These are phyloP conservation scores for Brachionus calyciflorus DNA, from an alignment of 1,140 invertebrate genomes.

Conservation along the genomic window DNA sequence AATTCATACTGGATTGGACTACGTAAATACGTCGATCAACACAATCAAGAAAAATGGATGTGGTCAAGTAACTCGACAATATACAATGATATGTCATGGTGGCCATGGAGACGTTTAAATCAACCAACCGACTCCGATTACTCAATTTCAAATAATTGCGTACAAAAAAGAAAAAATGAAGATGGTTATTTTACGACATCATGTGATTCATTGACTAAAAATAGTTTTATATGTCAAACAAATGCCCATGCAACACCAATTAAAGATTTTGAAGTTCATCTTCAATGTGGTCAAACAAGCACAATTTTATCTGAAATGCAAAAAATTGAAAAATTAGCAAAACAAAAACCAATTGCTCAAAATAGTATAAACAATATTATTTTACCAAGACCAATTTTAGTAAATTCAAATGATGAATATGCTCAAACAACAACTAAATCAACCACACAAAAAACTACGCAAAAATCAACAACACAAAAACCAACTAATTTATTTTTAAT, in stretches of 20 bases:
- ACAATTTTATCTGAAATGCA: background rate
- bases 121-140: background rate
- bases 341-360: background rate
- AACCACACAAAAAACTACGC: background rate
- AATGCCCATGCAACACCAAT: background rate
- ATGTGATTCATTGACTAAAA: conserved; percentile 19
- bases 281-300: background rate
- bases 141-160: conserved; percentile 14
- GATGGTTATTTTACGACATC: conserved; percentile 37
- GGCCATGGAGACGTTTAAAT: conserved; percentile 4
- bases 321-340: background rate
- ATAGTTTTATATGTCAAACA: conserved; percentile 40
- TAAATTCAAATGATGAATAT: background rate
- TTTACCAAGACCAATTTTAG: background rate
- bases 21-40: conserved; percentile 33
- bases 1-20: conserved; percentile 38
- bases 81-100: conserved; percentile 45
- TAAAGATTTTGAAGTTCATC: background rate
- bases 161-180: conserved; percentile 13
- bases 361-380: conserved; percentile 24
- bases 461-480: background rate
- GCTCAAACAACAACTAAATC: background rate
- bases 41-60: conserved; percentile 47
- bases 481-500: too few relatives aligned
- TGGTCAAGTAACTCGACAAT: conserved; percentile 38